A percentile compares a stretch with the other conserved stretches of the same genome.
phyloP scores from a whole-genome alignment of 2,113 vertebrate species.

The Toxostoma redivivum region DNA sequence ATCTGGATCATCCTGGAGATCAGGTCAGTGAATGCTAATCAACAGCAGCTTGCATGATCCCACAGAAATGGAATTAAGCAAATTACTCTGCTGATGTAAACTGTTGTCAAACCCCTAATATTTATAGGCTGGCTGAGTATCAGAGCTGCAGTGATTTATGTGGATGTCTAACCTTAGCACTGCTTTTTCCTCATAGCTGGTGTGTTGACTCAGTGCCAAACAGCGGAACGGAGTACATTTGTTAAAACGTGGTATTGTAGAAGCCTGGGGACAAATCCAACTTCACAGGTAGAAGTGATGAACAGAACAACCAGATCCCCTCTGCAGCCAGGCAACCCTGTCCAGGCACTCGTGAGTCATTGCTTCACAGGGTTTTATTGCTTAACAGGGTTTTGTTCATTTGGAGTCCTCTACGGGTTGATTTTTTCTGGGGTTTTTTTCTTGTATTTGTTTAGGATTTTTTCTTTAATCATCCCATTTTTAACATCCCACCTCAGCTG shows the following conservation, averaged over 20 bases:
- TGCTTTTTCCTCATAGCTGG: neutral
- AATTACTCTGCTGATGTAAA: constrained; percentile 22
- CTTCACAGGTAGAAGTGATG: neutral
- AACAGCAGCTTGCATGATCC: neutral
- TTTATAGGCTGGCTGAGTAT: neutral
- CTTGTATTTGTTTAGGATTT: neutral
- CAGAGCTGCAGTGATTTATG: constrained; percentile 3
- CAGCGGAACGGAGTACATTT: neutral
- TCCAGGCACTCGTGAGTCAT: neutral
- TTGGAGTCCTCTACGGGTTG: neutral
- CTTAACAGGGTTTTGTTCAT: neutral
- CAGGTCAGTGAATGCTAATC: neutral
- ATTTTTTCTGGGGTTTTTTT: neutral
- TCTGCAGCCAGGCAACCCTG: neutral
- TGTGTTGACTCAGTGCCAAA: neutral
- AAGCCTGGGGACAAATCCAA: neutral
- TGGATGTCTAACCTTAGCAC: neutral
- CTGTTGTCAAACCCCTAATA: neutral
- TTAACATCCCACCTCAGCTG: neutral
- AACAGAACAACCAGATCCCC: neutral
- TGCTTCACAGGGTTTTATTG: neutral
- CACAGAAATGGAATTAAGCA: neutral
- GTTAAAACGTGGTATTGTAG: neutral
- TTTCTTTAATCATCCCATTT: neutral
- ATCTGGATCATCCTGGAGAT: neutral